Base-by-base conservation (phyloP, 2,797 vertebrate species). In the Coccyzus lansbergi region DNA sequence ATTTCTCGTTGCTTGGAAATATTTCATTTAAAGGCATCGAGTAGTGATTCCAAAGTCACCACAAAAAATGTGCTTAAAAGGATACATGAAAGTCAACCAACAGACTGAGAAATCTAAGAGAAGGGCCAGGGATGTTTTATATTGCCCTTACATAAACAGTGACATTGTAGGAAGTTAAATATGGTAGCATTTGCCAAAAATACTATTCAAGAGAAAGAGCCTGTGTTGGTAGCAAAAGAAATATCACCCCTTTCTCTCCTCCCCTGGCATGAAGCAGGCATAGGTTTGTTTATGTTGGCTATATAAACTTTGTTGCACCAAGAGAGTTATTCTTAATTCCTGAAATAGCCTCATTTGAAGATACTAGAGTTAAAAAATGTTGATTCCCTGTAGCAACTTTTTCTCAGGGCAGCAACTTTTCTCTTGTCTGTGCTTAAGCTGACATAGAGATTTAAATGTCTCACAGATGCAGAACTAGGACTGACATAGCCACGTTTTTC, bases 161-260 rank as follows among this genome's bases (percentile, higher is more conserved):
- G 88, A 92, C 96, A 93, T 95, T 96, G 94, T 93, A 86, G 88
- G 93, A 96, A 94, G 94, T 94, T 95, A 96, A 95, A 93, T 95
- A 94, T 94, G 90, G 80, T 92, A 84, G 62, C 90, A 86, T 86
- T 91, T 95, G 96, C 93, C 95, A 96, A 92, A 96, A 94, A 86
- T 46, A 86, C 77, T 82, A n/a, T 55, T 88, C 70, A 70, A 94
- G 95, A 67, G 65, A 86, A 94, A 94, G 83, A 84, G 83, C 31
- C 51, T 76, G 46, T 90, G 87, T 88, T 93, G 80, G 93, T 95
- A 91, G 94, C 83, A 82, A 86, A 90, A 92, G 91, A 91, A 94
- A 84, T 76, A 86, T 84, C 83, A 81, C 19, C 49, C 59, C 70
- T 31, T 60, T 81, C 69, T 86, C 88, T 88, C 69, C 53, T 92